Conservation (phyloP, 2,888 invertebrate species). For the Morpho helenor region DNA sequence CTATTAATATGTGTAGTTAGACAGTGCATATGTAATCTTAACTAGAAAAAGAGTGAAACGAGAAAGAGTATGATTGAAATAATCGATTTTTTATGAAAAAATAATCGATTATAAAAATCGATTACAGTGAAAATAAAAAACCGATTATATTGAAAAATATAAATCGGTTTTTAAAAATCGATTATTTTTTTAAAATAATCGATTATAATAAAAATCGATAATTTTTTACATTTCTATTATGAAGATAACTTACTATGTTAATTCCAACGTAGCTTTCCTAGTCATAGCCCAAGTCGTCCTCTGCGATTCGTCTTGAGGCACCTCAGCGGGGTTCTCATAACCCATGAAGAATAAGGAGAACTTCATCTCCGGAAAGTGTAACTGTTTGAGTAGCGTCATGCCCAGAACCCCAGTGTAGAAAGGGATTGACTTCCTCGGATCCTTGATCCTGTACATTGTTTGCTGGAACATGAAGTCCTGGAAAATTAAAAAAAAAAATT, state of each 20-base stretch:
- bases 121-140: no score
- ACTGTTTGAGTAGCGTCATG: slow-evolving; percentile 92
- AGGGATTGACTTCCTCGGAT: slow-evolving; percentile 90
- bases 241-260: slow-evolving; percentile 88
- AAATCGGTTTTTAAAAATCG: no score
- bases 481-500: slow-evolving; percentile 27
- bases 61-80: no score
- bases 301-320: slow-evolving; percentile 85
- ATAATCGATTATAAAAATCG: no score
- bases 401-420: slow-evolving; percentile 95
- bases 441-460: slow-evolving; percentile 97
- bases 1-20: no score
- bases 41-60: no score
- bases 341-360: slow-evolving; percentile 96
- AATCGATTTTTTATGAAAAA: no score
- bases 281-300: slow-evolving; percentile 88
- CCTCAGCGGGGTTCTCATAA: slow-evolving; percentile 86
- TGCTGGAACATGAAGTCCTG: slow-evolving; percentile 97
- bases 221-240: no score
- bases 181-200: no score
- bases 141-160: no score
- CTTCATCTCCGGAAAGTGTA: slow-evolving; percentile 93
- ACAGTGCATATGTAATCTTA: no score
- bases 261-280: slow-evolving; percentile 91
- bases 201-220: no score